Conservation (phyloP, 2,113 vertebrate genomes). For the Micromys minutus region DNA sequence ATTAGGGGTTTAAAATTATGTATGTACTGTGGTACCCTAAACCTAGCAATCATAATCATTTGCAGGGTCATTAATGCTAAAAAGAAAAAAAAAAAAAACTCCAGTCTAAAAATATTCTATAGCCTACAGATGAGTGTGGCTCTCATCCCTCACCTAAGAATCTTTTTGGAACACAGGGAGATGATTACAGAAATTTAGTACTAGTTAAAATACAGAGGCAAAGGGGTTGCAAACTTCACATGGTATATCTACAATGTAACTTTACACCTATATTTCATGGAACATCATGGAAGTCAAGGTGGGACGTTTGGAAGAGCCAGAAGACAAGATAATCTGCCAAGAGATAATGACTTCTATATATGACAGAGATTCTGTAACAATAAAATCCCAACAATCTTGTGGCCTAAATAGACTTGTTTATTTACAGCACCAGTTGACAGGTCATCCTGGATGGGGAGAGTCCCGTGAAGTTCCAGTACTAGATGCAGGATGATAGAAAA, state of each 20-base stretch:
- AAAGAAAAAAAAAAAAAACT: too few relatives aligned
- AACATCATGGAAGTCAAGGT: neutral
- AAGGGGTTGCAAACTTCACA: neutral
- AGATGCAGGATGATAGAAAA: neutral
- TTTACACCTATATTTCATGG: neutral
- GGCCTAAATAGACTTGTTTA: neutral
- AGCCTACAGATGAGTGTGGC: neutral
- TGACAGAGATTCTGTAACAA: neutral
- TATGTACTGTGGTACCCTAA: neutral
- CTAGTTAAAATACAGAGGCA: neutral
- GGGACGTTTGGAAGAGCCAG: neutral
- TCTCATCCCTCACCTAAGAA: neutral
- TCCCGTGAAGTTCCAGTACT: too few relatives aligned
- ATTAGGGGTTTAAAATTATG: neutral
- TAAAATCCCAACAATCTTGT: neutral
- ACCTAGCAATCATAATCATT: too few relatives aligned
- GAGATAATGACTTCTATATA: neutral
- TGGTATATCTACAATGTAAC: neutral
- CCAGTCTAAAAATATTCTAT: too few relatives aligned
- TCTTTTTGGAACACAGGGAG: neutral
- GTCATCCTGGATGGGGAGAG: neutral
- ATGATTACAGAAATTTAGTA: neutral
- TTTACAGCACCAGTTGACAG: neutral
- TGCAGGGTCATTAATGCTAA: too few relatives aligned
- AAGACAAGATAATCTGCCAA: neutral